Percentiles rank a stretch among this genome's conserved stretches.
Evolutionary conservation across 2,888 invertebrate genomes (phyloP).

Genomic region (Athrips mouffetella): DNA sequence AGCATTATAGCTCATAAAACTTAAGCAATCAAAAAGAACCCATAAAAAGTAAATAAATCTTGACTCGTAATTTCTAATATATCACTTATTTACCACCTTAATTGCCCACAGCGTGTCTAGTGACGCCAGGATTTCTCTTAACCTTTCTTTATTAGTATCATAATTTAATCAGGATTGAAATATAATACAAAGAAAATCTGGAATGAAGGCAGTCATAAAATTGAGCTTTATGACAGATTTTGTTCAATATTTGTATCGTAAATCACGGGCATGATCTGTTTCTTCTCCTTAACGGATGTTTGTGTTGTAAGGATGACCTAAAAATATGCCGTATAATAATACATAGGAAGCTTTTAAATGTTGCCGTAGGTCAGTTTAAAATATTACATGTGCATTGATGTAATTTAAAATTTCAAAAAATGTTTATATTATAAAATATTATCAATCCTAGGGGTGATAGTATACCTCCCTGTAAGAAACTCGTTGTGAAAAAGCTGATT

Average conservation of each 20-base stretch:
- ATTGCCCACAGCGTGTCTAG: slow-evolving; percentile 49
- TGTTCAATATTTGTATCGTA: slow-evolving; percentile 61
- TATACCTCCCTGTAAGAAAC: too few relatives aligned
- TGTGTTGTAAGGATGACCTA: slow-evolving; percentile 14
- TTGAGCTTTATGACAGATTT: slow-evolving; percentile 61
- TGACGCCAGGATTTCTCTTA: slow-evolving; percentile 45
- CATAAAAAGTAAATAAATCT: slow-evolving; percentile 9
- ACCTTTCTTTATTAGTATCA: slow-evolving; percentile 46
- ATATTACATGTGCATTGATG: too few relatives aligned
- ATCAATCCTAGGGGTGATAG: too few relatives aligned
- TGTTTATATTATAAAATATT: too few relatives aligned
- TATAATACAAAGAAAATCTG: slow-evolving; percentile 45
- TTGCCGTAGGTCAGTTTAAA: slow-evolving; percentile 14
- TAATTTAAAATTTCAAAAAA: too few relatives aligned
- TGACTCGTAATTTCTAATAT: slow-evolving; percentile 32
- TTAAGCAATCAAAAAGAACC: not conserved
- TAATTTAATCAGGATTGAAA: slow-evolving; percentile 57
- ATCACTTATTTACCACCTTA: slow-evolving; percentile 40
- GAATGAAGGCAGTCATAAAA: slow-evolving; percentile 51
- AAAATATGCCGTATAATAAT: not conserved
- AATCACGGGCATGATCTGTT: slow-evolving; percentile 57
- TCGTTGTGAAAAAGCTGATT: too few relatives aligned
- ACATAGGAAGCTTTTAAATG: slow-evolving; percentile 26
- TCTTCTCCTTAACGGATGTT: slow-evolving; percentile 45
- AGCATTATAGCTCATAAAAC: not conserved